Evolutionary conservation across 2,888 invertebrate species (phyloP), one percentile per base, ranked within the genome.

Genomic region (Tanypteryx hageni): DNA sequence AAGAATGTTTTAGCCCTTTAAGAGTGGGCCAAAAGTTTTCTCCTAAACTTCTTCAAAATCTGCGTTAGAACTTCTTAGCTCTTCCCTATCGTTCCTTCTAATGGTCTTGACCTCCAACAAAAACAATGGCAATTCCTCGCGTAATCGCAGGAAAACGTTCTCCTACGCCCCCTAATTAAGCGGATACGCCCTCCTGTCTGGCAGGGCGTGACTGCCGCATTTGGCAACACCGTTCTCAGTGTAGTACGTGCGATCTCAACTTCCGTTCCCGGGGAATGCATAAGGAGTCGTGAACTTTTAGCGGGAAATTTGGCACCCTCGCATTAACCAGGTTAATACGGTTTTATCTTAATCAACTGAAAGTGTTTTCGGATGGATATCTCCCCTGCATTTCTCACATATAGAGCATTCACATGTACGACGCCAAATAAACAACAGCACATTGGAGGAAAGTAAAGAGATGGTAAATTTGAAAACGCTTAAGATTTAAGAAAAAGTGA

Each of bases 111-210:
- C 89, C 89, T 89, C 89, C 89, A 61, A 89, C 68, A 89, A 89
- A 89, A 89, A 89, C 89, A 89, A 89, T 89, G 89, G 89, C n/a
- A 64, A n/a, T 64, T 64, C 89, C 61, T 56, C 61, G 44, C 64
- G 68, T 64, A 68, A 61, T 89, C 59, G 22, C 22, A 89, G 89
- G 89, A 89, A 89, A 89, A 14, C 61, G 44, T 44, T 27, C 44
- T n/a, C 64, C 44, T 61, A 58, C 89, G 22, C 64, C 68, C 64
- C 44, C 89, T 58, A 89, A 89, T 89, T 89, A 89, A 64, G 89
- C 68, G 89, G 89, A 68, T 89, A 89, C 89, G 89, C 89, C 89
- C 89, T 89, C 89, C 18, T 61, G 64, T 68, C 61, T 44, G 64
- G 31, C 64, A 44, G 61, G 61, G 89, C 64, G 89, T 68, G 44